Base-by-base conservation (phyloP, 2,797 vertebrate genomes). In the Cyprinodon diabolis region DNA sequence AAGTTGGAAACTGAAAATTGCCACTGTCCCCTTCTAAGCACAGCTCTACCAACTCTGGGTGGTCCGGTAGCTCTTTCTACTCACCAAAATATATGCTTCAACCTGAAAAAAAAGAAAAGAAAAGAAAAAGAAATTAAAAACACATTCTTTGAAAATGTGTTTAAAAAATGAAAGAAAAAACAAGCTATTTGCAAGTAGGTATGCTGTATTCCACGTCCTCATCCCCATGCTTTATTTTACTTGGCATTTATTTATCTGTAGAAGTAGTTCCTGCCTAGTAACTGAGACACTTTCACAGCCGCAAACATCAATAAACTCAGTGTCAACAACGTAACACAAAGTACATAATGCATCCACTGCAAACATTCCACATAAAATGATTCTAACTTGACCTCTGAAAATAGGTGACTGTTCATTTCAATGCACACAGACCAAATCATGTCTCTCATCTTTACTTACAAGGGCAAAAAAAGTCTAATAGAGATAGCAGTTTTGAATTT, bases 61-160 rank as follows among this genome's bases (percentile, higher is more conserved):
- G 92, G 91, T 93, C 92, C 91, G 71, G 70, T 65, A 85, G 79
- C 76, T 77, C 76, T 91, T 83, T 43, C 40, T 92, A 97, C 97
- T 97, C 91, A 98, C 97, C 96, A 97, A 93, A 81, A 98, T 86
- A 74, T 98, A 97, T 12, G 96, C 97, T 81, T 97, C 96, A 70
- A 97, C 94, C 97, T 98, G 91, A 51, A 83, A 79, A 68, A 75
- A 56, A 74, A 71, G 37, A 85, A 8, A 74, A 71, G 37, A 85
- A 8, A 47, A 56, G 66, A 52, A 4, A 81, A 78, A 65, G 75
- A 15, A 66, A 84, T 68, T 40, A 71, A 51, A 51, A 51, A 51
- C 5, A 43, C 40, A 43, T 43, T 43, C 40, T 14, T 45, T 66
- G 77, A 80, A 25, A 84, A 11, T 12, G 77, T 69, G 80, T 66